Evolutionary conservation across 2,797 vertebrate species (phyloP), one percentile per base, ranked within the genome.

Genomic region (Argyrosomus regius): DNA sequence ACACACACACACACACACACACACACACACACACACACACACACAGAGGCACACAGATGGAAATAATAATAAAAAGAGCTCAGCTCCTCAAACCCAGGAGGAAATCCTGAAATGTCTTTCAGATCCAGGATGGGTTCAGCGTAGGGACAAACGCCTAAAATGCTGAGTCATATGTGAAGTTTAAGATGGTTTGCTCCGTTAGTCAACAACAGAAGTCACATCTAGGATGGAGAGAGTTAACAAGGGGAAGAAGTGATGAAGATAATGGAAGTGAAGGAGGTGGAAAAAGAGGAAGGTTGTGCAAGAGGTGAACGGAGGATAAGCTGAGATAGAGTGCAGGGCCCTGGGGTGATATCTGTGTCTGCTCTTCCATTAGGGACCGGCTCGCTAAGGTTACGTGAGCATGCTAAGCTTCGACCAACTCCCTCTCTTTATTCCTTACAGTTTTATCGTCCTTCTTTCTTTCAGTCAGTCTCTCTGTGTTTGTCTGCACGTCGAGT

Each of bases 301-400:
- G 76, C 53, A 75, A 67, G 81, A 85, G 75, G 83, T 79, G 82
- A 83, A 80, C 67, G 50, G 20, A 77, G 72, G 72, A 78, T 67
- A 82, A 62, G 57, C 43, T 66, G 75, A 53, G 81, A 75, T 43
- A 8, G 78, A 86, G 83, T 12, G 43, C 81, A 62, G 82, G 83
- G 80, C 91, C 93, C 88, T 69, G 60, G 84, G 83, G 92, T 83
- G 62, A 78, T 83, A 84, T 88, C 86, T 84, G 80, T 85, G 78
- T 87, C 89, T 79, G 79, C 77, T 72, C 74, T 11, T 91, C 89
- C 91, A 91, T 93, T 92, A 91, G 83, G 80, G 78, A 89, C 71
- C 83, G 57, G 65, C 85, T 89, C 82, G 64, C 89, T 73, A 65
- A 78, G 88, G 90, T 91, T 91, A 91, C 78, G 76, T 91, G 88